These are phyloP conservation scores for Leiothrix lutea DNA, from an alignment of 2,113 vertebrate genomes.

Conservation along the genomic window DNA sequence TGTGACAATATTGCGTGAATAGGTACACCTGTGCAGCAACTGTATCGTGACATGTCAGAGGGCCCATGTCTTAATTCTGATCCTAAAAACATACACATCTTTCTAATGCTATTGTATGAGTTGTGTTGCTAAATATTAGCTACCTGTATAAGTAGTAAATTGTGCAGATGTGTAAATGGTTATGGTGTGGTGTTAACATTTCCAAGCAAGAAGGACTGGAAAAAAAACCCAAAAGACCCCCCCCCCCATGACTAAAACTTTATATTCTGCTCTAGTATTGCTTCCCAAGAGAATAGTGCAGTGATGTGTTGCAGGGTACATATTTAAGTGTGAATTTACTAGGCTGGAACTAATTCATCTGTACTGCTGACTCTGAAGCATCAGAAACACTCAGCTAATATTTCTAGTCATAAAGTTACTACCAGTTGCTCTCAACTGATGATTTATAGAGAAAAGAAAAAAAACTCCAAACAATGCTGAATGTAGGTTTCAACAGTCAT, in stretches of 20 bases:
- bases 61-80: background rate
- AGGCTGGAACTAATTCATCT: background rate
- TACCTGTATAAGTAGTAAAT: background rate
- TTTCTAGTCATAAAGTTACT: conserved; percentile 4
- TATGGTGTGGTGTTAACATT: background rate
- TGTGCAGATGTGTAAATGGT: background rate
- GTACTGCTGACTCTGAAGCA: background rate
- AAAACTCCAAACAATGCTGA: conserved; percentile 22
- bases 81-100: background rate
- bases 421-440: background rate
- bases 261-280: background rate
- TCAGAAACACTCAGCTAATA: background rate
- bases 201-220: background rate
- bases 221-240: rapidly evolving
- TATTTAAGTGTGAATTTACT: background rate
- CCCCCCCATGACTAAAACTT: background rate
- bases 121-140: background rate
- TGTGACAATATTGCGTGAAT: background rate
- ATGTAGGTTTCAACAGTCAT: conserved; percentile 52
- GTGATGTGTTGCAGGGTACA: background rate
- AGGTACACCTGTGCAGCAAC: background rate
- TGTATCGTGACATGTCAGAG: background rate
- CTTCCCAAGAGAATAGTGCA: background rate
- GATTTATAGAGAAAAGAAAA: background rate
- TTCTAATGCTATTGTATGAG: background rate